Evolutionary conservation across 1,140 invertebrate species (phyloP).

Genomic region (Monochamus saltuarius): DNA sequence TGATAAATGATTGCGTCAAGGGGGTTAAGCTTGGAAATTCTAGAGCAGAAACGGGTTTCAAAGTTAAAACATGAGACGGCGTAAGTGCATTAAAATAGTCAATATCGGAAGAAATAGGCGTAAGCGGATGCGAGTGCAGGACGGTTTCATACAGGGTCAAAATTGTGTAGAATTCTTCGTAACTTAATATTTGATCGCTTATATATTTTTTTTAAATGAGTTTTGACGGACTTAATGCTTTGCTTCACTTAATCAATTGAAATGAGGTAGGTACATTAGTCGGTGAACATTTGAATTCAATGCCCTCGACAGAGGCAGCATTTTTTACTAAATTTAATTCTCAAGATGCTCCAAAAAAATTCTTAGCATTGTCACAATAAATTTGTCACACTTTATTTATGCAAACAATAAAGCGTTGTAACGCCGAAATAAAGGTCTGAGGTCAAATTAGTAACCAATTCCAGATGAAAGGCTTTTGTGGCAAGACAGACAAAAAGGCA

Average conservation of each 20-base stretch:
- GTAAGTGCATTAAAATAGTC: slow-evolving; percentile 1
- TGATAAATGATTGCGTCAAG: slow-evolving; percentile 22
- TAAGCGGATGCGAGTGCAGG: slow-evolving; percentile 3
- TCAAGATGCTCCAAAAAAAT: slow-evolving; percentile 43
- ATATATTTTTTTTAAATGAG: slow-evolving; percentile 1
- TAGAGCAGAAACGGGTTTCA: too few relatives aligned
- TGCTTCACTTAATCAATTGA: slow-evolving; percentile 2
- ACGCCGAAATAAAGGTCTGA: too few relatives aligned
- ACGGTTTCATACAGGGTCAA: not conserved
- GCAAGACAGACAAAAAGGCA: too few relatives aligned
- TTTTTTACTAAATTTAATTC: not conserved
- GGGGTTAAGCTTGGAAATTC: slow-evolving; percentile 6
- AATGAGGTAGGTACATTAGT: slow-evolving; percentile 14
- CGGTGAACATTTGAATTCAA: not conserved
- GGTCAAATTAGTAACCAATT: too few relatives aligned
- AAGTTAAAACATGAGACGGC: slow-evolving; percentile 5
- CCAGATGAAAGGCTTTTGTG: too few relatives aligned
- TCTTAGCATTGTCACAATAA: slow-evolving; percentile 48
- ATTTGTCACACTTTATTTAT: slow-evolving; percentile 26
- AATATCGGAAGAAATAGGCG: not conserved
- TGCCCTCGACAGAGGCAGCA: not conserved
- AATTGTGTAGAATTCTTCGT: slow-evolving; percentile 13
- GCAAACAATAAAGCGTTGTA: too few relatives aligned
- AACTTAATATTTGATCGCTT: not conserved
- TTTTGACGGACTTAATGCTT: slow-evolving; percentile 4